phyloP scores from a whole-genome alignment of 2,888 invertebrate genomes.

The Drosophila neonasuta region DNA sequence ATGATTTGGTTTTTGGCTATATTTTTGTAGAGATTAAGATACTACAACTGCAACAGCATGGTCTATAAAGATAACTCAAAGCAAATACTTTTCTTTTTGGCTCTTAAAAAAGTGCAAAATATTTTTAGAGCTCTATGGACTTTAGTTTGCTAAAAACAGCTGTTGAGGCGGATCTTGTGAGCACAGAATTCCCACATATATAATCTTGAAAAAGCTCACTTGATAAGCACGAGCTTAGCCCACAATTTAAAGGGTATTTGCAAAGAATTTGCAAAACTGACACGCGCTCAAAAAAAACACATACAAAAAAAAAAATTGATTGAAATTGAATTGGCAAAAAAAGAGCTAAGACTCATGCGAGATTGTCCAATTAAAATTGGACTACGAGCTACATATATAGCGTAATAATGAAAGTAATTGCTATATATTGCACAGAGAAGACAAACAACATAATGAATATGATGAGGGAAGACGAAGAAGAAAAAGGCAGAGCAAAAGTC shows the following conservation, averaged over 20 bases:
- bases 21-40: no score
- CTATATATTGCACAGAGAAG: slow-evolving; percentile 4
- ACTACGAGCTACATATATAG: neutral
- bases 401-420: slow-evolving; percentile 46
- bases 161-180: neutral
- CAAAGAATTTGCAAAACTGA: slow-evolving; percentile 32
- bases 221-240: neutral
- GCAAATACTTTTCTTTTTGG: no score
- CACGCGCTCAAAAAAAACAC: slow-evolving; percentile 42
- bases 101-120: no score
- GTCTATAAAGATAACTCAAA: no score
- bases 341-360: slow-evolving; percentile 18
- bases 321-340: slow-evolving; percentile 24
- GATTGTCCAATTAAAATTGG: slow-evolving; percentile 46
- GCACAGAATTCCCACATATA: neutral
- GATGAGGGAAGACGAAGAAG: neutral
- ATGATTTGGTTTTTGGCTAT: no score
- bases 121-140: neutral
- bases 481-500: slow-evolving; percentile 57
- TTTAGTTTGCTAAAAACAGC: neutral
- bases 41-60: no score
- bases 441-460: slow-evolving; percentile 23
- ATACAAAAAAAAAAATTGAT: slow-evolving; percentile 39
- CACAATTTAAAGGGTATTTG: slow-evolving; percentile 4
- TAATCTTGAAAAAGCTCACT: neutral